Evolutionary conservation across 2,113 vertebrate genomes (phyloP).

Genomic region (Serilophus lunatus): DNA sequence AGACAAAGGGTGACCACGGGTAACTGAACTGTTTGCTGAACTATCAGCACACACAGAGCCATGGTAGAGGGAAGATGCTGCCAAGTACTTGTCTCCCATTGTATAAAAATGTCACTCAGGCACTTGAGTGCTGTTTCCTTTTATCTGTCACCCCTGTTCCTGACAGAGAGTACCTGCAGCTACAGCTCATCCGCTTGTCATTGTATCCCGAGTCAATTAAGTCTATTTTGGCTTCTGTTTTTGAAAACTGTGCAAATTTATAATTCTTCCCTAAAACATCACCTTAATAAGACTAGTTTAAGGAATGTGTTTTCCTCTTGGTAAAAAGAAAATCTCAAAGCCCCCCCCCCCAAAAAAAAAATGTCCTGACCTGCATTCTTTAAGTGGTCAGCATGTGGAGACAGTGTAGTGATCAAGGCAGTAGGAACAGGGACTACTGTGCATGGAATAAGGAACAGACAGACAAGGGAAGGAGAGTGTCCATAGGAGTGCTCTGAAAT

Average conservation of each 20-base stretch:
- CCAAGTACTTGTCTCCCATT: constrained; percentile 21
- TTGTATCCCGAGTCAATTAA: background rate
- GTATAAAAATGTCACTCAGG: background rate
- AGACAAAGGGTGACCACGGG: constrained; percentile 47
- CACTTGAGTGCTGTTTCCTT: background rate
- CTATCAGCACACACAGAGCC: constrained; percentile 34
- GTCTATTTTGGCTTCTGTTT: background rate
- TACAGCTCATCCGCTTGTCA: background rate
- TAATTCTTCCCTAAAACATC: background rate
- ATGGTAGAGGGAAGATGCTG: background rate
- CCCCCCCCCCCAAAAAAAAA: no score
- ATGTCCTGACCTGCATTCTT: background rate
- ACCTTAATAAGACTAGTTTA: background rate
- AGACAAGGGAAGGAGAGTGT: background rate
- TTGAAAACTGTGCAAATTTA: background rate
- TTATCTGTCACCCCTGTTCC: background rate
- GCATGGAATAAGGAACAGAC: background rate
- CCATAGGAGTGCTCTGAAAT: background rate
- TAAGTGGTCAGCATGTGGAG: background rate
- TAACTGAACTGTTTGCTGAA: constrained; percentile 61
- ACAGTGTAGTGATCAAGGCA: background rate
- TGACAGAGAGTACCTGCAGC: background rate
- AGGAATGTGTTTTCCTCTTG: background rate
- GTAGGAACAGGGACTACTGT: background rate
- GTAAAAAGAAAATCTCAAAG: background rate